Evolutionary conservation across 2,888 invertebrate species (phyloP), one percentile per base, ranked within the genome.

Genomic region (Caenorhabditis sp.): DNA sequence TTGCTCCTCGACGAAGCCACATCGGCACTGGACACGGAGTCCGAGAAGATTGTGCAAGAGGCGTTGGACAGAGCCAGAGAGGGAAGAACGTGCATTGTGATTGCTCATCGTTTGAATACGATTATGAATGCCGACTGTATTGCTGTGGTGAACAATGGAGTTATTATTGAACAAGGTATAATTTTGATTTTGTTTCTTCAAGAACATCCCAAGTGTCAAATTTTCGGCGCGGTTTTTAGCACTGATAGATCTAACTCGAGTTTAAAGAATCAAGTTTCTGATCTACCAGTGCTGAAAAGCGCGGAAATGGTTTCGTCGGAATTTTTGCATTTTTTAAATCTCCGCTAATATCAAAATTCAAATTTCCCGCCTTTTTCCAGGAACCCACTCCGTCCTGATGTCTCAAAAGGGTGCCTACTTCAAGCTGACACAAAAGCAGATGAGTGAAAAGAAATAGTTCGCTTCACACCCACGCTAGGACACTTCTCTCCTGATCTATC

Each of bases 1-100:
- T 87, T 93, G 35, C 86, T 93, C 10, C 88, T 93, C 58, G 93
- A 93, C 83, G 89, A 89, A 70, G 89, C 89, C 14, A 89, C 89
- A 1, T 80, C 80, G n/a, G 89, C 89, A 3, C 61, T 89, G 38
- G 89, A 89, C 41, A 89, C 89, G 10, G 89, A 89, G 63, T 84
- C 84, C 8, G 87, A 89, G 92, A 93, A 85, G 79, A 85, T 88
- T 51, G 96, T 96, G 0, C 96, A 96, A 93, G 95, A 95, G 89
- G 96, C 96, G 0, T 92, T 96, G 80, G 96, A 96, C 72, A 19
- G 93, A 90, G 93, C 93, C 0, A 69, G 87, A 41, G 82, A 86
- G 41, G 90, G 93, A 19, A 88, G 93, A 64, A 93, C 93, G 0
- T 93, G 93, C 14, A 91, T 93, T 56, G 92, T 93, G 4, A 92